A percentile compares a stretch with the other conserved stretches of the same genome.
Conservation (phyloP, 2,888 invertebrate species). For the Cremastinae sp. region DNA sequence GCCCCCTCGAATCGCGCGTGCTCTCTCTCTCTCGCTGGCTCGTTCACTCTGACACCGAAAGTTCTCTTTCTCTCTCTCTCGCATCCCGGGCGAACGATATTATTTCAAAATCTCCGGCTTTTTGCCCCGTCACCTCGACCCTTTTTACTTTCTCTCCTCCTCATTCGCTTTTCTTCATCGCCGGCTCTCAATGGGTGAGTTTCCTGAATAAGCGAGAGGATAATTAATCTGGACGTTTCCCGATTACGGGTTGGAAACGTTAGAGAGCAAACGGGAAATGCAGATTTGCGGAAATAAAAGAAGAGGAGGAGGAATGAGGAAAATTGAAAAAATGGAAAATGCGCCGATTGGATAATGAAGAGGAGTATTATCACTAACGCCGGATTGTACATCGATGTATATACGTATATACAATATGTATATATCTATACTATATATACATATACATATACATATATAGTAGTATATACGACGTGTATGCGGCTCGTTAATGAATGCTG, state of each 20-base stretch:
- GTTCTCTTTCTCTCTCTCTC: slow-evolving; percentile 15
- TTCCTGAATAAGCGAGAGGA: too few relatives aligned
- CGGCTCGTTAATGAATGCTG: slow-evolving; percentile 39
- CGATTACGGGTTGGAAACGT: too few relatives aligned
- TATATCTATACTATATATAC: too few relatives aligned
- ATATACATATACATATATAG: too few relatives aligned
- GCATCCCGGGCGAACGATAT: background rate
- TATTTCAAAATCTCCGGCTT: too few relatives aligned
- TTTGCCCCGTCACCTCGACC: too few relatives aligned
- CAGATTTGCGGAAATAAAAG: background rate
- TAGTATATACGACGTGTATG: slow-evolving; percentile 27
- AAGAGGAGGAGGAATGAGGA: slow-evolving; percentile 3
- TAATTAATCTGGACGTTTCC: too few relatives aligned
- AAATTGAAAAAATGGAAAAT: slow-evolving; percentile 29
- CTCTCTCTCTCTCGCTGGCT: slow-evolving; percentile 12
- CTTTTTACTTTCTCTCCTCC: too few relatives aligned
- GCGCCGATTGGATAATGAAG: slow-evolving; percentile 37
- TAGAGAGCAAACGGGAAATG: background rate
- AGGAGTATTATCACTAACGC: slow-evolving; percentile 44
- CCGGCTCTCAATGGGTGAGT: too few relatives aligned
- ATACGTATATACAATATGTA: too few relatives aligned
- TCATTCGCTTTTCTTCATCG: too few relatives aligned
- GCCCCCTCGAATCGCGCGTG: background rate
- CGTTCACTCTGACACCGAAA: background rate
- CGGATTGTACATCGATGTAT: too few relatives aligned